Evolutionary conservation across 2,888 invertebrate species (phyloP).

Genomic region (Isotomurus palustris): DNA sequence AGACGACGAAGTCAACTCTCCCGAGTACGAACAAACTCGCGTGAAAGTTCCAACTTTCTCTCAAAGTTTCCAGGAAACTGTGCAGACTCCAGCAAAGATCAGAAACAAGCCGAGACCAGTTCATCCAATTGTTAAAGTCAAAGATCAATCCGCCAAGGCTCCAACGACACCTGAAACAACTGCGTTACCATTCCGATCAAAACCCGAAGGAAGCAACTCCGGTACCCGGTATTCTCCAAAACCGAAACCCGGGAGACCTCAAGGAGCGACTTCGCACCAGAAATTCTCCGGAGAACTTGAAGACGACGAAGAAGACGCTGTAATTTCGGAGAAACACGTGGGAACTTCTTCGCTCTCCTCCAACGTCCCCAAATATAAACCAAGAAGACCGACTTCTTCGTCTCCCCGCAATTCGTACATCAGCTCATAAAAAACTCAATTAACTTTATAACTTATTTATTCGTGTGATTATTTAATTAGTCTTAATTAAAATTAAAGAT

Average conservation of each 20-base stretch:
- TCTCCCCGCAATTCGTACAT: too few species aligned
- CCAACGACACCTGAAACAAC: not conserved
- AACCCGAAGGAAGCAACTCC: not conserved
- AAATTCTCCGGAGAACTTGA: constrained; percentile 14
- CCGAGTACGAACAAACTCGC: not conserved
- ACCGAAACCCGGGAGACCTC: not conserved
- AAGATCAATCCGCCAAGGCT: not conserved
- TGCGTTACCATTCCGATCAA: not conserved
- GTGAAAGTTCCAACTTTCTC: constrained; percentile 19
- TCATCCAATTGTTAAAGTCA: constrained; percentile 1
- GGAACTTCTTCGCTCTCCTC: too few species aligned
- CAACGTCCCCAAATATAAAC: constrained; percentile 10
- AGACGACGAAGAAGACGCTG: constrained; percentile 28
- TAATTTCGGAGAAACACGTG: constrained; percentile 14
- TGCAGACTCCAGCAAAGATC: constrained; percentile 4
- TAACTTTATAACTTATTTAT: too few species aligned
- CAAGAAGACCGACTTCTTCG: too few species aligned
- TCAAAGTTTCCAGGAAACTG: constrained; percentile 24
- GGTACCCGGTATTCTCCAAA: not conserved
- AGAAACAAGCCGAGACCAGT: constrained; percentile 4
- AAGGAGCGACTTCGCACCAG: not conserved
- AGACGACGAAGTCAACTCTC: constrained; percentile 19
- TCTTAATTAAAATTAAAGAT: too few species aligned
- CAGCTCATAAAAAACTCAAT: too few species aligned
- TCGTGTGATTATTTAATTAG: not conserved